Evolutionary conservation across 2,888 invertebrate species (phyloP), one percentile per base, ranked within the genome.

Genomic region (Idaea biselata): DNA sequence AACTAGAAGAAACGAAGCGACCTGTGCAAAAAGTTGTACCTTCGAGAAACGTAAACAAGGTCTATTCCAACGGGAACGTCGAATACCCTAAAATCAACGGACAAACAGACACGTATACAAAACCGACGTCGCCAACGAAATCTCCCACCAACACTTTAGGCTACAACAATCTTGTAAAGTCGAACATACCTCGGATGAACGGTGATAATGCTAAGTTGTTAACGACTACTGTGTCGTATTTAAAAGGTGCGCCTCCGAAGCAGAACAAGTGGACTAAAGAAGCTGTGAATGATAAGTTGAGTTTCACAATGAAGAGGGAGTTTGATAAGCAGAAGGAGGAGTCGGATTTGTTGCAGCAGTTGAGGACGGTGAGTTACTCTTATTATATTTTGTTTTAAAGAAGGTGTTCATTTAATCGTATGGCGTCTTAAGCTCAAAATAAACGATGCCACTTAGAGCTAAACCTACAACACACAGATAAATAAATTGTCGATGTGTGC

Each of bases 241-340:
- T 94, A 68, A 94, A 94, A 83, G 94, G 94, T 86, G 81, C 89
- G 11, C 87, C 87, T 55, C 83, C 92, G 56, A 91, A 89, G 72
- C 84, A 82, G n/a, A 82, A 83, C 64, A 94, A 93, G 79, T 97
- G 96, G 96, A 96, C 95, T 75, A 95, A 95, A 75, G 96, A 96
- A 74, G 77, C 94, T 69, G 88, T 94, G 55, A 88, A 94, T 0
- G 96, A 96, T 71, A 97, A 97, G 82, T 94, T 97, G 76, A 97
- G 96, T 80, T 98, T 98, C 84, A 98, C 98, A 0, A 97, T 98
- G 96, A 95, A 97, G 78, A 93, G 98, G 72, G 98, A 98, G 86
- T 96, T 97, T 71, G 97, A 98, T 83, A 96, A 97, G 76, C 97
- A 97, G 78, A 96, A 96, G 81, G 98, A 98, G 84, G 98, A 98